phyloP scores from a whole-genome alignment of 1,140 invertebrate species.

The Latrodectus geometricus region DNA sequence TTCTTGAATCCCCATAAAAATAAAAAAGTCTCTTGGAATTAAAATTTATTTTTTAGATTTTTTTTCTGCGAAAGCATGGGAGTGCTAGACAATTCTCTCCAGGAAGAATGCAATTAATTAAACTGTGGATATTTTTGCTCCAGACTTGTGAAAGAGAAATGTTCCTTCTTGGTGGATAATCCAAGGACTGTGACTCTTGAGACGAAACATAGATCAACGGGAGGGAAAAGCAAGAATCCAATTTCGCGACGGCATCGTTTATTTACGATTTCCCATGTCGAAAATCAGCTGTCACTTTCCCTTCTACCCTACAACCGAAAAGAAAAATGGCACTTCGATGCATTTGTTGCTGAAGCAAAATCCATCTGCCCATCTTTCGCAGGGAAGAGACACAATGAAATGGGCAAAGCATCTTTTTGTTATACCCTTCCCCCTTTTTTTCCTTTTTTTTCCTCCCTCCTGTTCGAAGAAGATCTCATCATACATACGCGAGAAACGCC shows the following conservation, averaged over 20 bases:
- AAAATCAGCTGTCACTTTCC: constrained; percentile 58
- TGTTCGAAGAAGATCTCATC: constrained; percentile 45
- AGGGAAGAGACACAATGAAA: constrained; percentile 25
- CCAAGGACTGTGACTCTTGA: background rate
- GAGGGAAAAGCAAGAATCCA: constrained; percentile 36
- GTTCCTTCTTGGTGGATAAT: constrained; percentile 11
- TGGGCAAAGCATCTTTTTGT: background rate
- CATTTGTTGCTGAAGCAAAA: constrained; percentile 27
- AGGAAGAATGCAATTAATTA: background rate
- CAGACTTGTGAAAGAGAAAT: background rate
- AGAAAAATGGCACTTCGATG: constrained; percentile 31
- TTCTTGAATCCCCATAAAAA: no score
- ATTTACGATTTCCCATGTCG: constrained; percentile 58
- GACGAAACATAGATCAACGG: constrained; percentile 38
- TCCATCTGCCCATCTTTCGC: background rate
- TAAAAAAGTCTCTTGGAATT: no score
- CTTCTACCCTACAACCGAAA: constrained; percentile 29
- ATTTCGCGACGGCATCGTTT: constrained; percentile 52
- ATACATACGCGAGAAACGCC: constrained; percentile 53
- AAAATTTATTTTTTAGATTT: no score
- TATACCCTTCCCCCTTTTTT: background rate
- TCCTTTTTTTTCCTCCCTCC: background rate
- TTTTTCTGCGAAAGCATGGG: no score
- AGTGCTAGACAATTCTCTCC: no score
- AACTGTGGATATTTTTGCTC: background rate